Conservation (phyloP, 2,888 invertebrate species). For the Orthonevra nobilis region DNA sequence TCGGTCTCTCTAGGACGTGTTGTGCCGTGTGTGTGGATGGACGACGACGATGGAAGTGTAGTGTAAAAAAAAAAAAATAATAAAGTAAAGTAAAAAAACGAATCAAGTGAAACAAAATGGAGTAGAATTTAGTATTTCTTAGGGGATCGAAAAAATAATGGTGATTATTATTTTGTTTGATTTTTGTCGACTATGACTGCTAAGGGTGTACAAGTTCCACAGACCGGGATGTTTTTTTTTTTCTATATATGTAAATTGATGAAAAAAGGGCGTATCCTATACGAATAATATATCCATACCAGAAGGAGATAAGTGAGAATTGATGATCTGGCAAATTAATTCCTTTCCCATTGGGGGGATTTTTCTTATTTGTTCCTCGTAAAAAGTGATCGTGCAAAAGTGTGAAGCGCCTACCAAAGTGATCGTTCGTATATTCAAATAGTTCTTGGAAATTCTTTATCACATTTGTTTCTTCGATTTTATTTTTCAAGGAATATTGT, state of each 20-base stretch:
- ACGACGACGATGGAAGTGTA: conserved; percentile 65
- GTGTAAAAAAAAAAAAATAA: conserved; percentile 49
- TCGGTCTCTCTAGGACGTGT: conserved; percentile 68
- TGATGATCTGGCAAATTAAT: conserved; percentile 64
- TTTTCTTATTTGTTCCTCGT: not conserved
- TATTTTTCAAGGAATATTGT: conserved; percentile 68
- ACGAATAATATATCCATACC: conserved; percentile 13
- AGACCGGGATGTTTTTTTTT: too few relatives aligned
- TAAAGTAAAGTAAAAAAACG: too few relatives aligned
- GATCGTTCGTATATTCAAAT: conserved; percentile 24
- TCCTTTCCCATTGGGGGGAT: conserved; percentile 20
- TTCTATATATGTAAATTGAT: too few relatives aligned
- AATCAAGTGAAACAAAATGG: too few relatives aligned
- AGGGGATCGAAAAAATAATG: conserved; percentile 64
- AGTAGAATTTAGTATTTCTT: conserved; percentile 47
- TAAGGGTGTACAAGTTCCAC: conserved; percentile 12
- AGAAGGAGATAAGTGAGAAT: conserved; percentile 37
- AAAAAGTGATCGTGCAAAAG: too few relatives aligned
- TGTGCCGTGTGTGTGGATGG: conserved; percentile 70
- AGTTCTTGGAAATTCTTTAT: conserved; percentile 52
- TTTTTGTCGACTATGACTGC: conserved; percentile 4
- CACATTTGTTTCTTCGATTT: too few relatives aligned
- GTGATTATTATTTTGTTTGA: conserved; percentile 54
- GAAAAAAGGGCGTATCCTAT: conserved; percentile 65
- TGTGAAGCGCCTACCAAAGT: conserved; percentile 6